Percentiles rank a stretch among this genome's conserved stretches.
These are phyloP conservation scores for Scaptomyza montana DNA, from an alignment of 1,140 invertebrate genomes.

Conservation along the genomic window DNA sequence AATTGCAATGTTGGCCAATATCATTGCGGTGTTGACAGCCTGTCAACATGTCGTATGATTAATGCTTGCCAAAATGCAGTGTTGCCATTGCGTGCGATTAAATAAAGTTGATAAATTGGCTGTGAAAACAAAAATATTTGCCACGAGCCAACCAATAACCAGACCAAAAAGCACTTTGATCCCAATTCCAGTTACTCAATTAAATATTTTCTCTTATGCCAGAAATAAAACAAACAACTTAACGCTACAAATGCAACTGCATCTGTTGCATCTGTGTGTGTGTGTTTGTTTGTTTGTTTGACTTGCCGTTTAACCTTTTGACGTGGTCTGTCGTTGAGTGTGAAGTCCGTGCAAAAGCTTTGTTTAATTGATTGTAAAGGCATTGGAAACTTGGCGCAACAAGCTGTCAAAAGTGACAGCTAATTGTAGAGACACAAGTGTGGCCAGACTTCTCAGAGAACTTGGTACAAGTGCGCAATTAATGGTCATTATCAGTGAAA, in stretches of 20 bases:
- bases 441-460: background rate
- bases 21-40: conserved; percentile 58
- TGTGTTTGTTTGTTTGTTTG: conserved; percentile 3
- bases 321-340: conserved; percentile 56
- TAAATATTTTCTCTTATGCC: conserved; percentile 52
- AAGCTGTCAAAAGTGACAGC: conserved; percentile 17
- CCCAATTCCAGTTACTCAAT: conserved; percentile 41
- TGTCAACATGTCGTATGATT: conserved; percentile 81
- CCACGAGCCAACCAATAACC: conserved; percentile 37
- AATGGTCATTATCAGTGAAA: conserved; percentile 32
- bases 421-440: background rate
- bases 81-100: conserved; percentile 62
- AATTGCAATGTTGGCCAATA: background rate
- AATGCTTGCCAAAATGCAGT: conserved; percentile 68
- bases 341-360: conserved; percentile 61
- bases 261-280: conserved; percentile 6
- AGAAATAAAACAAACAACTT: conserved; percentile 29
- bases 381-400: conserved; percentile 51
- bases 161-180: conserved; percentile 18
- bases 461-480: conserved; percentile 45
- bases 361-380: conserved; percentile 72
- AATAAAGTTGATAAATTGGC: conserved; percentile 69
- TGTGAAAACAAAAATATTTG: conserved; percentile 40
- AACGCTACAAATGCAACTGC: conserved; percentile 9
- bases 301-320: conserved; percentile 58